Percentiles rank a stretch among this genome's conserved stretches.
Conservation (phyloP, 1,140 invertebrate genomes). For the Heterodera schachtii region DNA sequence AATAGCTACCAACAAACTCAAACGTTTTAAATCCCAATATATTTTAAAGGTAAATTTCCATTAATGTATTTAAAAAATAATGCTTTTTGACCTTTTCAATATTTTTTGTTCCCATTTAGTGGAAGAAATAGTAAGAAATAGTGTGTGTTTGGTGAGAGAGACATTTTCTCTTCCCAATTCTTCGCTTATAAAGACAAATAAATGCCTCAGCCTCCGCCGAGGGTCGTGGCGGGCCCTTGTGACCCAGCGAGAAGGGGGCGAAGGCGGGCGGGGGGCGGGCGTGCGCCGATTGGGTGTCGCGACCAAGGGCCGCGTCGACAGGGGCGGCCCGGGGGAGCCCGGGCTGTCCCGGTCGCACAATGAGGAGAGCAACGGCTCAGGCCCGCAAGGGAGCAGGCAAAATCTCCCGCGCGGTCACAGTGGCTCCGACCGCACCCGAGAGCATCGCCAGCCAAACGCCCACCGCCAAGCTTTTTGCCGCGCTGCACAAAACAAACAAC, state of each 20-base stretch:
- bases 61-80: no score
- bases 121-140: no score
- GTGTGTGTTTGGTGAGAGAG: no score
- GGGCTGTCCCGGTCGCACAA: constrained; percentile 35
- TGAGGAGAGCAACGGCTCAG: constrained; percentile 38
- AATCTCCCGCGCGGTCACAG: constrained; percentile 38
- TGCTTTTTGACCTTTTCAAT: no score
- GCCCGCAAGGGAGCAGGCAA: constrained; percentile 42
- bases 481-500: no score
- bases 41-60: no score
- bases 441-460: constrained; percentile 18
- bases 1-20: no score
- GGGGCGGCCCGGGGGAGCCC: constrained; percentile 19
- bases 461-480: constrained; percentile 14
- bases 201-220: background rate
- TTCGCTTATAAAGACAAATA: background rate
- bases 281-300: constrained; percentile 29
- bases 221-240: constrained; percentile 28
- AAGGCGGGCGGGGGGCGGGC: constrained; percentile 21
- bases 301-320: constrained; percentile 40
- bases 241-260: constrained; percentile 25
- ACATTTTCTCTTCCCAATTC: background rate
- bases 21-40: no score
- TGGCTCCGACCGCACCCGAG: constrained; percentile 37
- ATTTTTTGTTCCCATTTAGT: no score